A percentile compares a stretch with the other conserved stretches of the same genome.
Evolutionary conservation across 2,113 vertebrate species (phyloP).

Genomic region (Trochalopteron elliotii): DNA sequence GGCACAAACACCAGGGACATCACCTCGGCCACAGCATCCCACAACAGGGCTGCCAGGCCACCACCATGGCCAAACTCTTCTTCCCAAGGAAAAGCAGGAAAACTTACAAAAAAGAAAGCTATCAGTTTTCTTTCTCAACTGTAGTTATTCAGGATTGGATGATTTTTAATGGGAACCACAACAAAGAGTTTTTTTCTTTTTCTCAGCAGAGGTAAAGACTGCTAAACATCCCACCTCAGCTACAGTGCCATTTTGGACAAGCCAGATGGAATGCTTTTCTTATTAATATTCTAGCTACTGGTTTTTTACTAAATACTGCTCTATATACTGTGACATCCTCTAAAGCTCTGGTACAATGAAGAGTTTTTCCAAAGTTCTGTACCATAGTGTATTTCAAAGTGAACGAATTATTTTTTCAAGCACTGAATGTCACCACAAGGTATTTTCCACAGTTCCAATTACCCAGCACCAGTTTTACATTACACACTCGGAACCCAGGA

Average conservation of each 20-base stretch:
- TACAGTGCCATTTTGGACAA: background rate
- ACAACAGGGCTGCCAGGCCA: background rate
- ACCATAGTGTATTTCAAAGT: background rate
- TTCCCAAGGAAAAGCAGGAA: background rate
- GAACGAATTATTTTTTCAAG: background rate
- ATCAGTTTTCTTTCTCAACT: background rate
- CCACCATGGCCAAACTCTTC: background rate
- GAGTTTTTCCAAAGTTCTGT: background rate
- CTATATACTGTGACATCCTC: background rate
- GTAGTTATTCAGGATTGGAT: background rate
- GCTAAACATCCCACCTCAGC: background rate
- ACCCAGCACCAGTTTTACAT: background rate
- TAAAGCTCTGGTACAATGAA: background rate
- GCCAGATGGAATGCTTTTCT: background rate
- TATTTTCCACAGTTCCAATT: background rate
- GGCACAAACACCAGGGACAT: background rate
- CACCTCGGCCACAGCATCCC: fast-evolving
- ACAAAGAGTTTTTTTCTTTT: background rate
- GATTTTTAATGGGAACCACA: background rate
- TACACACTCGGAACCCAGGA: background rate
- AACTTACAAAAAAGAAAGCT: background rate
- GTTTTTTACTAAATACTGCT: background rate
- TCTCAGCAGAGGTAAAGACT: background rate
- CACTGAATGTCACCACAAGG: background rate
- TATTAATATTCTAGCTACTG: background rate